These are phyloP conservation scores for Cyprinodon tularosa DNA, from an alignment of 2,113 vertebrate genomes.

Conservation along the genomic window DNA sequence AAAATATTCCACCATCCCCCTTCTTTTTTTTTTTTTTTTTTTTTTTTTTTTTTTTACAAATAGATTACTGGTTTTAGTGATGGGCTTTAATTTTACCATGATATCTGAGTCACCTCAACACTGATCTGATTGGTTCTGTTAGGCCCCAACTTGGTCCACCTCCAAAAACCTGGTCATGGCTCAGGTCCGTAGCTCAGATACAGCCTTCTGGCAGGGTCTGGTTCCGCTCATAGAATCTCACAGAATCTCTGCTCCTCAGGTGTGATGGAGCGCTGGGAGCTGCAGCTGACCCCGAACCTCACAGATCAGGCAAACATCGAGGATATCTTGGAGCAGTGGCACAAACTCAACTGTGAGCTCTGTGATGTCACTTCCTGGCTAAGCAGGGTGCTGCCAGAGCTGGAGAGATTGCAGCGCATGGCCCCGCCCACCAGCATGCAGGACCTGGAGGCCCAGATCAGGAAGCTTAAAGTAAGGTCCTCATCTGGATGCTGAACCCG, in stretches of 20 bases:
- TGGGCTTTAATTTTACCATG: no score
- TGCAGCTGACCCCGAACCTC: constrained; percentile 81
- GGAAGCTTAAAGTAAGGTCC: constrained; percentile 83
- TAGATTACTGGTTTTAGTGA: no score
- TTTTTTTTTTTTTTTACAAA: no score
- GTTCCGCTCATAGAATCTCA: no score
- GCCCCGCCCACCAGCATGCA: constrained; percentile 68
- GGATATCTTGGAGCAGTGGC: constrained; percentile 80
- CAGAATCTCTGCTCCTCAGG: constrained; percentile 65
- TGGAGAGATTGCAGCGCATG: constrained; percentile 78
- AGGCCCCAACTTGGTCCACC: no score
- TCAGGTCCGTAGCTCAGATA: no score
- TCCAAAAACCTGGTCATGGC: no score
- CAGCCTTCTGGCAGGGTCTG: no score
- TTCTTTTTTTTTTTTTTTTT: no score
- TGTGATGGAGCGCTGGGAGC: constrained; percentile 91
- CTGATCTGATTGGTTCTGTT: no score
- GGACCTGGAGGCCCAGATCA: constrained; percentile 79
- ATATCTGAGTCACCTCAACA: no score
- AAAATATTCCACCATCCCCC: no score
- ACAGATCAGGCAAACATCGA: constrained; percentile 70
- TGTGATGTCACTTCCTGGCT: constrained; percentile 84
- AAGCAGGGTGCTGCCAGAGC: constrained; percentile 79
- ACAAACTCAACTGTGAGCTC: constrained; percentile 85
- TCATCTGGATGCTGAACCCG: not conserved